A percentile compares a stretch with the other conserved stretches of the same genome.
phyloP scores from a whole-genome alignment of 1,140 invertebrate genomes.

The Formica selysi region DNA sequence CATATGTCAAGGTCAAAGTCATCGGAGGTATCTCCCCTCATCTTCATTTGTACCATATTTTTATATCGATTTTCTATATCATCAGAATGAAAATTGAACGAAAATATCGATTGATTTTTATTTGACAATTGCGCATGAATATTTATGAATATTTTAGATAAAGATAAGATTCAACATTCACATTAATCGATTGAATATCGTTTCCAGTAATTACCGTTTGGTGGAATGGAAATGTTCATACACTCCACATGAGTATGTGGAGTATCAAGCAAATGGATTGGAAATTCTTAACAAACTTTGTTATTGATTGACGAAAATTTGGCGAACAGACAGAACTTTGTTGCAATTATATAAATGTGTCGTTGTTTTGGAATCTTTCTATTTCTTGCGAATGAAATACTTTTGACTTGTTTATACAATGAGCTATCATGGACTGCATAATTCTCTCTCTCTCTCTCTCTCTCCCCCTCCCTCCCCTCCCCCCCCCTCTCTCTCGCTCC shows the following conservation, averaged over 20 bases:
- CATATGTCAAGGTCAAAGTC: no score
- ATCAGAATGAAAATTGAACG: neutral
- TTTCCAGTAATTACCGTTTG: neutral
- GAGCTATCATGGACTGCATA: neutral
- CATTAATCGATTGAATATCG: neutral
- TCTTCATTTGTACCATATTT: no score
- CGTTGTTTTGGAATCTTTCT: neutral
- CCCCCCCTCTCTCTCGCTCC: no score
- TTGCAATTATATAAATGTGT: neutral
- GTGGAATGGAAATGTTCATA: neutral
- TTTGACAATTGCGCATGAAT: neutral
- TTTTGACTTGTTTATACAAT: constrained; percentile 28
- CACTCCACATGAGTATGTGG: neutral
- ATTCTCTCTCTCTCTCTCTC: constrained; percentile 15
- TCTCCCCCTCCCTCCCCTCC: neutral
- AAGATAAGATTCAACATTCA: neutral
- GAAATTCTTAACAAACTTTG: neutral
- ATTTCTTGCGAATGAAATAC: constrained; percentile 1
- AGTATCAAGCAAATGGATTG: neutral
- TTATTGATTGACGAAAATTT: constrained; percentile 10
- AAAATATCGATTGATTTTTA: neutral
- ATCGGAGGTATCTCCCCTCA: no score
- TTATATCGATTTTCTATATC: neutral
- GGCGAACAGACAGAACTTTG: neutral
- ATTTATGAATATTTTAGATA: neutral